phyloP scores from a whole-genome alignment of 2,797 vertebrate genomes.

The Coilia nasus region DNA sequence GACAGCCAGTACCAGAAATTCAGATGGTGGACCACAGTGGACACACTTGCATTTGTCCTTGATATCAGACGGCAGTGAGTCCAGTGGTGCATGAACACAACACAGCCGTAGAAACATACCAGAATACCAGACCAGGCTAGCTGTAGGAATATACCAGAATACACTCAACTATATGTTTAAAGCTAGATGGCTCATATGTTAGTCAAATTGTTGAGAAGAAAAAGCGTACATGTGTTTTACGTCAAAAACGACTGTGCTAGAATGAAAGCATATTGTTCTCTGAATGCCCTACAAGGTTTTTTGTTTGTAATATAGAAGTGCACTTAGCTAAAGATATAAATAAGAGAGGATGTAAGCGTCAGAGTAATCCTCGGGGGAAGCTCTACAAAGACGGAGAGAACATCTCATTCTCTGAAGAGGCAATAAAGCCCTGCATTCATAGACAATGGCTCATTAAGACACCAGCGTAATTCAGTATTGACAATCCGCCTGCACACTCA shows the following conservation, averaged over 20 bases:
- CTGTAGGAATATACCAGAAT: no score
- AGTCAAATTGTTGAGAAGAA: no score
- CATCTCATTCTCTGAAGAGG: neutral
- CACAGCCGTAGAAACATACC: no score
- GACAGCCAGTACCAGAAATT: neutral
- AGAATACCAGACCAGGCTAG: no score
- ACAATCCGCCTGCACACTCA: neutral
- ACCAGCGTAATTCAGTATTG: neutral
- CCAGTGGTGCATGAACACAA: no score
- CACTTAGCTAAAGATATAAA: slow-evolving; percentile 22
- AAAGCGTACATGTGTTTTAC: neutral
- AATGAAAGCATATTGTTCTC: neutral
- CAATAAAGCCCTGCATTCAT: neutral
- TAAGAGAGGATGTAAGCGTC: neutral
- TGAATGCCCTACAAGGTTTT: neutral
- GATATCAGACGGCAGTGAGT: neutral
- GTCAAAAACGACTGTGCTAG: neutral
- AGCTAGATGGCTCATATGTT: no score
- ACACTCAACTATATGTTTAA: no score
- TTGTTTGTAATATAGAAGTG: slow-evolving; percentile 4
- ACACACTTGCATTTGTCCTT: neutral
- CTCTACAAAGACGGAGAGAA: neutral
- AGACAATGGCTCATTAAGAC: neutral
- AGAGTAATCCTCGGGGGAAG: neutral
- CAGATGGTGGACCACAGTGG: neutral